Evolutionary conservation across 2,797 vertebrate species (phyloP).

Genomic region (Eupleurogrammus muticus): DNA sequence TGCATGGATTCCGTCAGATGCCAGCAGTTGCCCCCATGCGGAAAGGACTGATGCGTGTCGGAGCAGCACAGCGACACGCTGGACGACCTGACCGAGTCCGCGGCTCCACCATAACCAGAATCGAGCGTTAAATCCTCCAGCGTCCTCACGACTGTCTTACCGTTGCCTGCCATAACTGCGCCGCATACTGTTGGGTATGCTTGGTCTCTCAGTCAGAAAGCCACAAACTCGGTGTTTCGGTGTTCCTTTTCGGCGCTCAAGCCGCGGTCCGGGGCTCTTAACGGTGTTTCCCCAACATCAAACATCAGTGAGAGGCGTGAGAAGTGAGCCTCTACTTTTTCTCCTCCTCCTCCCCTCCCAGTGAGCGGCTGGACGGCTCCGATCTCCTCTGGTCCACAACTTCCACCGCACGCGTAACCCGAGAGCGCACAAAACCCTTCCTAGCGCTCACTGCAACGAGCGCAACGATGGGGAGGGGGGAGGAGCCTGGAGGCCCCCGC

Average conservation of each 20-base stretch:
- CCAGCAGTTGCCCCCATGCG: conserved; percentile 87
- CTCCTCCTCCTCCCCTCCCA: conserved; percentile 21
- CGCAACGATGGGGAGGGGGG: conserved; percentile 68
- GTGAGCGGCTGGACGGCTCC: conserved; percentile 41
- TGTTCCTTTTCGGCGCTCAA: conserved; percentile 9
- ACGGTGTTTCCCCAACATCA: conserved; percentile 21
- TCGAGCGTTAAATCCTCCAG: conserved; percentile 91
- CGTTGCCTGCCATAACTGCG: conserved; percentile 95
- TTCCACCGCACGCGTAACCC: conserved; percentile 68
- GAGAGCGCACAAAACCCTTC: conserved; percentile 66
- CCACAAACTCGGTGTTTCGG: conserved; percentile 68
- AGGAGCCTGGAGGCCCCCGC: conserved; percentile 67
- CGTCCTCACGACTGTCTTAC: conserved; percentile 93
- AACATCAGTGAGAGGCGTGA: conserved; percentile 3
- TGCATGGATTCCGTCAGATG: conserved; percentile 89
- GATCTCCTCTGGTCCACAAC: conserved; percentile 63
- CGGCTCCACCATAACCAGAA: conserved; percentile 90
- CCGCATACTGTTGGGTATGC: conserved; percentile 92
- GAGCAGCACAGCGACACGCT: conserved; percentile 88
- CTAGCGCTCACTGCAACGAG: conserved; percentile 73
- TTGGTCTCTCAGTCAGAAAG: conserved; percentile 69
- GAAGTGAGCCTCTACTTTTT: conserved; percentile 20
- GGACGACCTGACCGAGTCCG: conserved; percentile 89
- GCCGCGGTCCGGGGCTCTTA: conserved; percentile 16
- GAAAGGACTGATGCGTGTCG: conserved; percentile 84